Evolutionary conservation across 2,797 vertebrate genomes (phyloP).

Genomic region (Anguilla obscura): DNA sequence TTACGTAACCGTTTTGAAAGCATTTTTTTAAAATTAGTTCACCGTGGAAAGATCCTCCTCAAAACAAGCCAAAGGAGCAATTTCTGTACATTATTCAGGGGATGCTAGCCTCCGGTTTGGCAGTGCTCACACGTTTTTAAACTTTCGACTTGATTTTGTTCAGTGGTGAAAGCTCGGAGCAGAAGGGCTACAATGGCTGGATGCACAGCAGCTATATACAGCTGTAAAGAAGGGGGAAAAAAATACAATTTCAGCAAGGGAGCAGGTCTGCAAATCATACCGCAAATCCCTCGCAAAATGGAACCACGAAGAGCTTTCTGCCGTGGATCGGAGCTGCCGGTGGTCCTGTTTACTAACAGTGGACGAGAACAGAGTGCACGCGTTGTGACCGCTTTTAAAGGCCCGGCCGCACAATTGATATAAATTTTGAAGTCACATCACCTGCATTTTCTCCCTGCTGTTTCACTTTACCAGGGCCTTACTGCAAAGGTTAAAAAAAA

Average conservation of each 20-base stretch:
- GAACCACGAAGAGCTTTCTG: constrained; percentile 5
- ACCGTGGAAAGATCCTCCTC: constrained; percentile 36
- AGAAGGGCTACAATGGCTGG: constrained; percentile 31
- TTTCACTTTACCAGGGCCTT: constrained; percentile 9
- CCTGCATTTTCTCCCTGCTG: background rate
- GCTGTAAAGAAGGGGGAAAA: constrained; percentile 27
- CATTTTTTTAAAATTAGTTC: constrained; percentile 48
- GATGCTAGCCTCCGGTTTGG: constrained; percentile 41
- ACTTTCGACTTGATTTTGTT: constrained; percentile 44
- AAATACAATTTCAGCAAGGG: constrained; percentile 23
- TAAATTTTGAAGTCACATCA: background rate
- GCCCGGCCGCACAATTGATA: constrained; percentile 34
- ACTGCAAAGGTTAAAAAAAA: constrained; percentile 47
- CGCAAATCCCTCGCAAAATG: constrained; percentile 27
- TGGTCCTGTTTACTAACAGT: constrained; percentile 26
- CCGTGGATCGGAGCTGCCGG: constrained; percentile 26
- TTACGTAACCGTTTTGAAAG: constrained; percentile 49
- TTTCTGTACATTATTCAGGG: constrained; percentile 52
- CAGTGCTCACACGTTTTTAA: constrained; percentile 40
- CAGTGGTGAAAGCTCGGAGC: constrained; percentile 33
- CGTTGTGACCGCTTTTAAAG: constrained; percentile 44
- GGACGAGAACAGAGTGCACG: background rate
- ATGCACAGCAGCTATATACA: constrained; percentile 9
- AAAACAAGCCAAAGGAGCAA: constrained; percentile 42
- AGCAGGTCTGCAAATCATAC: constrained; percentile 10